phyloP scores from a whole-genome alignment of 2,888 invertebrate genomes.

The Dasypolia templi region DNA sequence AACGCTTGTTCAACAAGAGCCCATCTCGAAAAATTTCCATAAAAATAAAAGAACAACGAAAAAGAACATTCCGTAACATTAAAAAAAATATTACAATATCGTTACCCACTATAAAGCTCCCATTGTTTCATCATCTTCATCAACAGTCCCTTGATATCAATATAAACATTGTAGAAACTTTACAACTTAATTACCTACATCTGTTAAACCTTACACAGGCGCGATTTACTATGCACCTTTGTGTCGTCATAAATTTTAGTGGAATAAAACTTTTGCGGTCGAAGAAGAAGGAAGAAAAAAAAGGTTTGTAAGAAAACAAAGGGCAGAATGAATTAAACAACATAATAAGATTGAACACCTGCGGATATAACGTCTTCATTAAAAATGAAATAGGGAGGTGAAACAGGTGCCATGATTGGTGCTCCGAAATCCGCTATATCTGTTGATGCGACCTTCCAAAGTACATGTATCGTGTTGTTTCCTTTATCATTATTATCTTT shows the following conservation, averaged over 20 bases:
- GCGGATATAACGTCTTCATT: constrained; percentile 88
- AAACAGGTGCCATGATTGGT: constrained; percentile 85
- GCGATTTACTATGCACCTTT: constrained; percentile 88
- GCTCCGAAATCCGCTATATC: constrained; percentile 71
- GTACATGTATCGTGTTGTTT: constrained; percentile 37
- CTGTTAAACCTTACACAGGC: constrained; percentile 85
- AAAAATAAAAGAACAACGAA: constrained; percentile 35
- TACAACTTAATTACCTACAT: constrained; percentile 89
- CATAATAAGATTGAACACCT: constrained; percentile 87
- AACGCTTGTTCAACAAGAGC: constrained; percentile 7
- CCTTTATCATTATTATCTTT: constrained; percentile 38
- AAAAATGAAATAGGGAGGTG: constrained; percentile 80
- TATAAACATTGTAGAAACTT: constrained; percentile 84
- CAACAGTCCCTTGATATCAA: constrained; percentile 77
- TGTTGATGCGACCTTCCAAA: constrained; percentile 36
- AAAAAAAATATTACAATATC: constrained; percentile 59
- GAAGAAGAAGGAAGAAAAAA: constrained; percentile 62
- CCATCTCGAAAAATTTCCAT: constrained; percentile 20
- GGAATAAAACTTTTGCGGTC: constrained; percentile 85
- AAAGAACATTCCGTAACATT: constrained; percentile 38
- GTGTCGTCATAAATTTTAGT: constrained; percentile 84
- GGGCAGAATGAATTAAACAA: constrained; percentile 89
- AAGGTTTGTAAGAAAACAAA: constrained; percentile 87
- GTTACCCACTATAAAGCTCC: constrained; percentile 68
- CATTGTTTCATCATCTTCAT: constrained; percentile 73